Evolutionary conservation across 2,797 vertebrate species (phyloP).

Genomic region (Crocidura indochinensis): DNA sequence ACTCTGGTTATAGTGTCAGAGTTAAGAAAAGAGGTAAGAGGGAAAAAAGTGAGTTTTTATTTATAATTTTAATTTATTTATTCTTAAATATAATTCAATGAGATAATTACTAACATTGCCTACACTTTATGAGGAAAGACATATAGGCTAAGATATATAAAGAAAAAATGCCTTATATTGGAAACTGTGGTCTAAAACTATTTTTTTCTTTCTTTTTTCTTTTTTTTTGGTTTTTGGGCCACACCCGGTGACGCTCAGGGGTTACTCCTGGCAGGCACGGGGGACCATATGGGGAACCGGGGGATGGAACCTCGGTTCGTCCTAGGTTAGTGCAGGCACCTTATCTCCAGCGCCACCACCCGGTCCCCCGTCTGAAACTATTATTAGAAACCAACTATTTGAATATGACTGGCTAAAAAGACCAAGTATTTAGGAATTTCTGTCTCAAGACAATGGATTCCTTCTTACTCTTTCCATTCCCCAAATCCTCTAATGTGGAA

Average conservation of each 20-base stretch:
- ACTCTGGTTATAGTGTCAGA: not conserved
- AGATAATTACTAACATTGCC: conserved; percentile 63
- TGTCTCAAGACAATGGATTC: conserved; percentile 31
- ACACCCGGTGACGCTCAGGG: no score
- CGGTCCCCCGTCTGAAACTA: no score
- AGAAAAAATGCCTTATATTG: conserved; percentile 48
- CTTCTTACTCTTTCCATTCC: conserved; percentile 64
- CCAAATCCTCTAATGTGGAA: conserved; percentile 18
- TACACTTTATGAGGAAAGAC: conserved; percentile 68
- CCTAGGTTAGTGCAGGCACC: no score
- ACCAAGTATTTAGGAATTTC: conserved; percentile 36
- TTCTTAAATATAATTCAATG: conserved; percentile 58
- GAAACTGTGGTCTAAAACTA: conserved; percentile 52
- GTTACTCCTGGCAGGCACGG: no score
- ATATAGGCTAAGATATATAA: conserved; percentile 57
- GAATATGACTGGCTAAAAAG: conserved; percentile 45
- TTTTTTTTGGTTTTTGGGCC: no score
- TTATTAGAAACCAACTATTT: conserved; percentile 59
- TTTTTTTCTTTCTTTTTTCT: no score
- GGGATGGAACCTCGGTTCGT: no score
- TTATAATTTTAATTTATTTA: conserved; percentile 57
- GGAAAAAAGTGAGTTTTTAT: not conserved
- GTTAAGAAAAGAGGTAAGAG: not conserved
- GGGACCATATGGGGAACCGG: no score
- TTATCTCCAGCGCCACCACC: no score